Percentiles rank a stretch among this genome's conserved stretches.
These are phyloP conservation scores for Pycnonotus jocosus DNA, from an alignment of 2,113 vertebrate genomes.

Conservation along the genomic window DNA sequence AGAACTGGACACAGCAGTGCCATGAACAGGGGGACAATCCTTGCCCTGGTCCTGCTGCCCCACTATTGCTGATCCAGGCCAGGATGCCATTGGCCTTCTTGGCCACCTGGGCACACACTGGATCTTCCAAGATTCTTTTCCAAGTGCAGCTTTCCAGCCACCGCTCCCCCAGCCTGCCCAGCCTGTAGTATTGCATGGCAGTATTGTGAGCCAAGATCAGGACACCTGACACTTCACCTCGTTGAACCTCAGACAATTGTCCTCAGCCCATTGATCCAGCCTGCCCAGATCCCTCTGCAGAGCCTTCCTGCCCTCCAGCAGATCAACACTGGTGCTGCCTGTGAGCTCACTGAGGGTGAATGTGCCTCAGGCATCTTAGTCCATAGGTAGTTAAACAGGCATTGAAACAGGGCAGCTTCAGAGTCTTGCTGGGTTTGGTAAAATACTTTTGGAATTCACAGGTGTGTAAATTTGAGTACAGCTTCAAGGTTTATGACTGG, in stretches of 20 bases:
- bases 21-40: not conserved
- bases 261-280: not conserved
- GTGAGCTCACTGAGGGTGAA: not conserved
- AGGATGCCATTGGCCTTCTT: not conserved
- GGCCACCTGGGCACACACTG: not conserved
- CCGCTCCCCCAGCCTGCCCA: not conserved
- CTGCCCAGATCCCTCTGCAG: not conserved
- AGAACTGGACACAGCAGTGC: not conserved
- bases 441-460: not conserved
- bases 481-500: not conserved
- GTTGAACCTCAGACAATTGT: not conserved
- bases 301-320: not conserved
- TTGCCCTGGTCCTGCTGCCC: not conserved
- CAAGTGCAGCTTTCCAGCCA: not conserved
- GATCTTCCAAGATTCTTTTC: not conserved
- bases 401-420: not conserved
- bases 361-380: not conserved
- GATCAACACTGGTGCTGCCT: not conserved
- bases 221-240: too few relatives aligned
- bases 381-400: fast-evolving
- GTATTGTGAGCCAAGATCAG: not conserved
- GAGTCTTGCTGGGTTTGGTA: not conserved
- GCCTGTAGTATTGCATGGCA: not conserved
- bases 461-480: not conserved
- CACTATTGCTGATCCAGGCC: not conserved